Conservation (phyloP, 2,888 invertebrate genomes). For the Fragum sueziense region DNA sequence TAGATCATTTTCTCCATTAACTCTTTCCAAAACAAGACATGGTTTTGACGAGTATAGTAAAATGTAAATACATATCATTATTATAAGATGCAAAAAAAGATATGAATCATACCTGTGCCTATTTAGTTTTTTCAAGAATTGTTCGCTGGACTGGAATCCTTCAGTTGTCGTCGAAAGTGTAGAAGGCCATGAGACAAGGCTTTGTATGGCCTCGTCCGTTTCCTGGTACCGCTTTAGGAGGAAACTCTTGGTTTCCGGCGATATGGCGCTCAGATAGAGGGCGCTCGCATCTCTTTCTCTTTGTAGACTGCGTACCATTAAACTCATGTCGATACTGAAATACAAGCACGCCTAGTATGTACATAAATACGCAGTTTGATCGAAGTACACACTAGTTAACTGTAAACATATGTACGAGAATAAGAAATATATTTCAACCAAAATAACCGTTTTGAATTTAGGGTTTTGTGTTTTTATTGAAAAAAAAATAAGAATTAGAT, state of each 20-base stretch:
- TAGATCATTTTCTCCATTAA: no score
- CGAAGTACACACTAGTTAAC: no score
- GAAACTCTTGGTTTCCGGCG: slow-evolving; percentile 68
- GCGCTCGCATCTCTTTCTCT: slow-evolving; percentile 73
- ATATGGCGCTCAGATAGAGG: slow-evolving; percentile 70
- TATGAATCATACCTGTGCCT: slow-evolving; percentile 62
- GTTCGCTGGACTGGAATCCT: slow-evolving; percentile 62
- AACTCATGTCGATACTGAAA: slow-evolving; percentile 24
- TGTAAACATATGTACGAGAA: not conserved
- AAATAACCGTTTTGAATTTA: not conserved
- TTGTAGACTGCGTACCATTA: slow-evolving; percentile 54
- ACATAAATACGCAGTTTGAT: no score
- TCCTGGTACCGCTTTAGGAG: slow-evolving; percentile 66
- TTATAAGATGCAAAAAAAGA: no score
- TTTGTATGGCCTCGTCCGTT: slow-evolving; percentile 65
- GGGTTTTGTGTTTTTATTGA: no score
- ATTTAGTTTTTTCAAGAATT: slow-evolving; percentile 65
- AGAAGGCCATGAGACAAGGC: slow-evolving; percentile 63
- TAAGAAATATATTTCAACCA: not conserved
- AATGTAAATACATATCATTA: no score
- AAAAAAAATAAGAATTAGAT: no score
- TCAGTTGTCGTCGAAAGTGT: slow-evolving; percentile 46
- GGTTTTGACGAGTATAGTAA: no score
- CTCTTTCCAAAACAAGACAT: no score
- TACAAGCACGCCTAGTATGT: no score